phyloP scores from a whole-genome alignment of 2,888 invertebrate species.

The Prenolepis imparis region DNA sequence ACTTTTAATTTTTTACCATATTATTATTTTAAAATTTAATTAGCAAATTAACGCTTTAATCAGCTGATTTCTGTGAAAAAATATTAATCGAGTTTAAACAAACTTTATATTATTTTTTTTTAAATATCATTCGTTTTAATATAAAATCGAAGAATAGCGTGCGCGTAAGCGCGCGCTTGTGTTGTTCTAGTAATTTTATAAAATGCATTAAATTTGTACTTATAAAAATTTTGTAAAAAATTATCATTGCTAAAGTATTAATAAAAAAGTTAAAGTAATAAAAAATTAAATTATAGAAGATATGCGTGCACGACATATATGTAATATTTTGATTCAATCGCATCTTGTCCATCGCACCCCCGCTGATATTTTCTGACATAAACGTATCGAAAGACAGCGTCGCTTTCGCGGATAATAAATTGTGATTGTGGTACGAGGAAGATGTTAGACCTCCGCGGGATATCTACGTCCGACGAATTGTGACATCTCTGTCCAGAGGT shows the following conservation, averaged over 20 bases:
- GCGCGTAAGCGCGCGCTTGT: too few species aligned
- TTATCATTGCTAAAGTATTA: not conserved
- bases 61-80: too few species aligned
- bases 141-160: too few species aligned
- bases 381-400: not conserved
- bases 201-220: not conserved
- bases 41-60: too few species aligned
- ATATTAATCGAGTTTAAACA: too few species aligned
- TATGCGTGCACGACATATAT: not conserved
- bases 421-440: slow-evolving; percentile 70
- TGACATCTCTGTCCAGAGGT: slow-evolving; percentile 75
- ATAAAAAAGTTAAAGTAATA: not conserved
- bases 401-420: slow-evolving; percentile 66
- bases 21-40: too few species aligned
- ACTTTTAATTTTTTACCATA: too few species aligned
- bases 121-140: too few species aligned
- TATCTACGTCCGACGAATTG: slow-evolving; percentile 58
- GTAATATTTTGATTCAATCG: not conserved
- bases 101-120: too few species aligned
- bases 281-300: not conserved
- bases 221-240: slow-evolving; percentile 2
- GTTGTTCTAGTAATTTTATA: too few species aligned
- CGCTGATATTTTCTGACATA: slow-evolving; percentile 34
- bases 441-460: slow-evolving; percentile 53
- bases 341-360: not conserved